phyloP scores from a whole-genome alignment of 2,888 invertebrate species.

The Sphecodes monilicornis region DNA sequence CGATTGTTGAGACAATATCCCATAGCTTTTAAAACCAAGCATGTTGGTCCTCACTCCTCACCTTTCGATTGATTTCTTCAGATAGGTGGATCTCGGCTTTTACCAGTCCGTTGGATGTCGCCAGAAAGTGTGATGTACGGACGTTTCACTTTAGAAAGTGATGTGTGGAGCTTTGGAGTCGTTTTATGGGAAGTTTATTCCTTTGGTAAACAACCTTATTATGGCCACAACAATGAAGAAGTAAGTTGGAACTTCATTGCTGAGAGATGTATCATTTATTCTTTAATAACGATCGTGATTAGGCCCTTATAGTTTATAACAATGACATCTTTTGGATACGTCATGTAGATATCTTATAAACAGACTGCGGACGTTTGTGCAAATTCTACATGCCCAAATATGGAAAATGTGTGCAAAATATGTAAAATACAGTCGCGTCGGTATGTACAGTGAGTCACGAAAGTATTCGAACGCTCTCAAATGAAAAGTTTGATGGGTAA shows the following conservation, averaged over 20 bases:
- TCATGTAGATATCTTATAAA: no score
- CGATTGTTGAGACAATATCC: neutral
- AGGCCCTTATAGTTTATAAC: no score
- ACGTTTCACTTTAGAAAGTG: conserved; percentile 95
- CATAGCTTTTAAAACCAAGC: neutral
- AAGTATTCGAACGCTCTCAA: no score
- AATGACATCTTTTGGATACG: no score
- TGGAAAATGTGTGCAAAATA: no score
- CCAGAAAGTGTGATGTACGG: conserved; percentile 96
- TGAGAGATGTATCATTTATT: neutral
- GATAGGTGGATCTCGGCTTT: conserved; percentile 92
- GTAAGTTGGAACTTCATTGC: conserved; percentile 79
- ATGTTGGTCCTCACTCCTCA: neutral
- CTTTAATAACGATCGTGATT: neutral
- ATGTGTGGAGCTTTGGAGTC: conserved; percentile 97
- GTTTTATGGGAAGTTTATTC: conserved; percentile 98
- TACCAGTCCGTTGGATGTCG: conserved; percentile 98
- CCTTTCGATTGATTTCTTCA: conserved; percentile 66
- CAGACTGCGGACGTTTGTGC: no score
- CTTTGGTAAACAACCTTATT: conserved; percentile 96
- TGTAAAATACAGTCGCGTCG: no score
- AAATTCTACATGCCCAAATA: no score
- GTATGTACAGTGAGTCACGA: no score
- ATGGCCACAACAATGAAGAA: conserved; percentile 95
- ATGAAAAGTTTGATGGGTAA: no score